phyloP scores from a whole-genome alignment of 2,797 vertebrate genomes.

The Gymnopithys bicolor region DNA sequence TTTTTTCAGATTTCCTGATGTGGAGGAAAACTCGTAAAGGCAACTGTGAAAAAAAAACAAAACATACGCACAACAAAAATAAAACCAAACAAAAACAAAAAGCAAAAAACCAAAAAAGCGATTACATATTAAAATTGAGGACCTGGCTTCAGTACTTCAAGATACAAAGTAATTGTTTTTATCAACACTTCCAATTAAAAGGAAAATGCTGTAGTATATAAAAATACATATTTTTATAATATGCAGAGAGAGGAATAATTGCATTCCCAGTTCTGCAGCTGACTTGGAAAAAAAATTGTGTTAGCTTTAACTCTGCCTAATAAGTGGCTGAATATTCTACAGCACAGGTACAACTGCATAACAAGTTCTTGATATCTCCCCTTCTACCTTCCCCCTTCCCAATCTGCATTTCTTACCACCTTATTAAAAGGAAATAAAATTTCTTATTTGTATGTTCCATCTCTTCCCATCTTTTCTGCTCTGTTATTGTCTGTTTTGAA shows the following conservation, averaged over 20 bases:
- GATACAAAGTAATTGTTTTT: background rate
- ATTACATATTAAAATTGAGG: background rate
- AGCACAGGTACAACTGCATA: background rate
- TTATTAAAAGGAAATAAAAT: constrained; percentile 35
- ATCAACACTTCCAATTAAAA: background rate
- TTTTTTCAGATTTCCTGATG: constrained; percentile 55
- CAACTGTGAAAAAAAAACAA: constrained; percentile 21
- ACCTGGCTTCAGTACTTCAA: background rate
- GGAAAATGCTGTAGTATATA: background rate
- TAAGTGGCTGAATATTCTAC: background rate
- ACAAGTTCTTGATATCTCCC: background rate
- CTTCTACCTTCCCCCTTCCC: rapidly evolving
- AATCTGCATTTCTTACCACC: background rate
- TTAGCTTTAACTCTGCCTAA: background rate
- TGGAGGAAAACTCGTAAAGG: constrained; percentile 30
- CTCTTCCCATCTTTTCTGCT: background rate
- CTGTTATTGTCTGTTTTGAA: background rate
- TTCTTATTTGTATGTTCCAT: background rate
- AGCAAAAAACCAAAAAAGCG: background rate
- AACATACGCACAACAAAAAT: too few species aligned
- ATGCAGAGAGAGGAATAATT: background rate
- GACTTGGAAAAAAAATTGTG: background rate
- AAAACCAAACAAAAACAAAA: background rate
- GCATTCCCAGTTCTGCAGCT: background rate
- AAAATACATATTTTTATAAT: background rate